A percentile compares a stretch with the other conserved stretches of the same genome.
Conservation (phyloP, 2,888 invertebrate species). For the Parochlus steinenii region DNA sequence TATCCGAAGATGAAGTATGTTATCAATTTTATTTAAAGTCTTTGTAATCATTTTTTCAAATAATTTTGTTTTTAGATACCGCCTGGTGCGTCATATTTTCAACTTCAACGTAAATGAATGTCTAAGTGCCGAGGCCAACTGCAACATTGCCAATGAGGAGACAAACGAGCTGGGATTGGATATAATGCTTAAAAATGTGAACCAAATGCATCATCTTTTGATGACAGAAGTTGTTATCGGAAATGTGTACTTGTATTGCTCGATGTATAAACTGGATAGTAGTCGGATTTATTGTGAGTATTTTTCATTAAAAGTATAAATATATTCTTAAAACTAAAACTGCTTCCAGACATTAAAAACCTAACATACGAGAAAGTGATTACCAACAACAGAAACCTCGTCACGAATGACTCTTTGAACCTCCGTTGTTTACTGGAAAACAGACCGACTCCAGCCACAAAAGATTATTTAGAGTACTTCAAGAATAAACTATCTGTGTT, state of each 20-base stretch:
- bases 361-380: not conserved
- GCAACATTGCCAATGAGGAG: slow-evolving; percentile 34
- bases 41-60: not conserved
- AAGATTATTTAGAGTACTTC: slow-evolving; percentile 15
- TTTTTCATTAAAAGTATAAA: not conserved
- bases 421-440: slow-evolving; percentile 24
- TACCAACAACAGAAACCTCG: slow-evolving; percentile 2
- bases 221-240: slow-evolving; percentile 25
- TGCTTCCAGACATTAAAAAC: slow-evolving; percentile 6
- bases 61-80: slow-evolving; percentile 28
- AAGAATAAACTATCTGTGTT: slow-evolving; percentile 20
- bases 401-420: slow-evolving; percentile 23
- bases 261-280: slow-evolving; percentile 22
- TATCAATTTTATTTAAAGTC: slow-evolving; percentile 12
- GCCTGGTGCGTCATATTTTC: slow-evolving; percentile 48
- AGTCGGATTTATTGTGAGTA: slow-evolving; percentile 23
- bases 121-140: slow-evolving; percentile 34
- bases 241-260: slow-evolving; percentile 24
- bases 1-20: slow-evolving; percentile 27
- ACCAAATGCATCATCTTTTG: slow-evolving; percentile 38
- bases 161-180: slow-evolving; percentile 43
- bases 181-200: slow-evolving; percentile 51
- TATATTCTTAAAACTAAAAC: not conserved
- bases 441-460: slow-evolving; percentile 10
- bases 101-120: slow-evolving; percentile 43